Base-by-base conservation (phyloP, 2,113 vertebrate genomes). In the Tamias sibiricus region DNA sequence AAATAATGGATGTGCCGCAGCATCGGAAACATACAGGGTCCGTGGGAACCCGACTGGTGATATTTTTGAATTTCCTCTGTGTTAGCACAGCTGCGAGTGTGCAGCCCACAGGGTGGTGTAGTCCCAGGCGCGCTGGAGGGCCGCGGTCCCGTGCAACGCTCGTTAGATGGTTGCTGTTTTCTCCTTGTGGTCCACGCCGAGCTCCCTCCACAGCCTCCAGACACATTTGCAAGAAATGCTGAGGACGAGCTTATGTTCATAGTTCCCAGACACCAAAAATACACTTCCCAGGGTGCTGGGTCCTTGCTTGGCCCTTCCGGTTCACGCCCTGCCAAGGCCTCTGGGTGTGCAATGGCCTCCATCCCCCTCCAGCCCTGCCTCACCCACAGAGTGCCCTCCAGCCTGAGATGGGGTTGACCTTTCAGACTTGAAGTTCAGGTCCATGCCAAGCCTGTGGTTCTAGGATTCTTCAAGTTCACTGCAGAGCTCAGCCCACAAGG, bases 161-260 rank as follows among this genome's bases (percentile, higher is more conserved):
- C 4, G 1, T 32, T 1, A 0, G 14, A 1, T 0, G 13, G 0
- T 0, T 0, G 4, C 10, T 9, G 13, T 6, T 16, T 0, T 20
- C 14, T 74, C 14, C 37, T 32, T 30, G 4, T 1, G 1, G 4
- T 72, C 19, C 81, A 40, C 28, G 13, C 68, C 17, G 2, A 35
- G 44, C 52, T 47, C 35, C 19, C 12, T 59, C 20, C n/a, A 9
- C 12, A 17, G 35, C 44, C 40, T 7, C 42, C 47, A 26, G 76
- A 40, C 40, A 3, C 19, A 0, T 5, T n/a, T n/a, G 20, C n/a
- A 13, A 42, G 49, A 0, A 17, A 82, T 12, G 16, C 54, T 4
- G 62, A 49, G 62, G 62, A 44, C 13, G 28, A 13, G 16, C 22
- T 26, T 47, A 0, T 16, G 16, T 62, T 57, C 22, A 20, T 1